Percentiles rank a stretch among this genome's conserved stretches.
Evolutionary conservation across 2,888 invertebrate genomes (phyloP).

Genomic region (Mythimna ferrago): DNA sequence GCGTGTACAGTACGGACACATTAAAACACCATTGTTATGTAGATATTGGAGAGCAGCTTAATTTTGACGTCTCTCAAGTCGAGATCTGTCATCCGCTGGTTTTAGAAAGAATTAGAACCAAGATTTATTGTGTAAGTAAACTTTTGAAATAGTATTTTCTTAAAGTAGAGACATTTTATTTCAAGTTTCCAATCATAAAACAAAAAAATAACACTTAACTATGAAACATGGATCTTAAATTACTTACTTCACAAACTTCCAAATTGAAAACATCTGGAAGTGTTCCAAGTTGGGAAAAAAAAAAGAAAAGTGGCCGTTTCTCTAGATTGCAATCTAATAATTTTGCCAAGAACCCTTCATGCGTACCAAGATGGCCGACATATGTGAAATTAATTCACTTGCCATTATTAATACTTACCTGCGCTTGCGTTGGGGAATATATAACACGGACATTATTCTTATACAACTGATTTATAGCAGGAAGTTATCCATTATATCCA

Average conservation of each 20-base stretch:
- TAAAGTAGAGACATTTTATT: neutral
- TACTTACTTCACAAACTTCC: slow-evolving; percentile 49
- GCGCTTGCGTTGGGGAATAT: slow-evolving; percentile 69
- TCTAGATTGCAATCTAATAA: slow-evolving; percentile 63
- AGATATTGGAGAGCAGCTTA: too few species aligned
- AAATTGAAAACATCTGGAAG: slow-evolving; percentile 63
- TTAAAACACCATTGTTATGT: too few species aligned
- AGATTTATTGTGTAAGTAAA: neutral
- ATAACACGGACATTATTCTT: slow-evolving; percentile 69
- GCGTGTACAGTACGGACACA: too few species aligned
- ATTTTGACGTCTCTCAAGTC: neutral
- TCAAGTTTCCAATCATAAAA: slow-evolving; percentile 2
- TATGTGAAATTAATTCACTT: slow-evolving; percentile 68
- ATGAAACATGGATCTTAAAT: slow-evolving; percentile 44
- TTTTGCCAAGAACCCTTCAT: slow-evolving; percentile 62
- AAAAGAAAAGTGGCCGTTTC: slow-evolving; percentile 50
- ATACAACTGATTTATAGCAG: slow-evolving; percentile 67
- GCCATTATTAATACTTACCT: slow-evolving; percentile 70
- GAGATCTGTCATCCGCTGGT: too few species aligned
- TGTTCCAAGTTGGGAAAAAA: slow-evolving; percentile 53
- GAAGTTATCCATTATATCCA: too few species aligned
- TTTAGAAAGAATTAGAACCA: too few species aligned
- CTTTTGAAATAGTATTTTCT: neutral
- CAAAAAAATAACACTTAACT: slow-evolving; percentile 17
- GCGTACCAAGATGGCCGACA: slow-evolving; percentile 54